These are phyloP conservation scores for Lepus oiostolus DNA, from an alignment of 2,797 vertebrate species.

Conservation along the genomic window DNA sequence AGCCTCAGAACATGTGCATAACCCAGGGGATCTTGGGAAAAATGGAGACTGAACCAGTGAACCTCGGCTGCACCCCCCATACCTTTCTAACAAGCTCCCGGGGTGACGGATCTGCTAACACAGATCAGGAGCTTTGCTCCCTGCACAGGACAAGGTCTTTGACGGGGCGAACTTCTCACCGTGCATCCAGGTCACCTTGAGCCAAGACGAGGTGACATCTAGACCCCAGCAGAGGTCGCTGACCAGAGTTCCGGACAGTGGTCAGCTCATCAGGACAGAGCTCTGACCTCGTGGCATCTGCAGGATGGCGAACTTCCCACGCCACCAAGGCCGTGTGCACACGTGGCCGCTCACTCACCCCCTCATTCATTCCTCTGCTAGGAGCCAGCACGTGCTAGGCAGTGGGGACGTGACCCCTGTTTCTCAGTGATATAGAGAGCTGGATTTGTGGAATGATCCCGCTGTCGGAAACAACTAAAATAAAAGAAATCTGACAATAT, in stretches of 20 bases:
- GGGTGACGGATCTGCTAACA: neutral
- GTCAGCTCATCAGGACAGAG: neutral
- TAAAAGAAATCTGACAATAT: neutral
- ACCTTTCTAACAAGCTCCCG: neutral
- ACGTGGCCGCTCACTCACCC: neutral
- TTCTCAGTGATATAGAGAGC: neutral
- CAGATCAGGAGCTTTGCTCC: neutral
- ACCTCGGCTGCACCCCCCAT: neutral
- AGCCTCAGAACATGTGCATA: neutral
- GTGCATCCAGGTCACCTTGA: neutral
- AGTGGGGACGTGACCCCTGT: neutral
- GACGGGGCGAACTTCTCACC: neutral
- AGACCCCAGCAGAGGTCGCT: neutral
- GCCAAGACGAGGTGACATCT: neutral
- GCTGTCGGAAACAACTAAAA: constrained; percentile 21
- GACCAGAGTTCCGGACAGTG: neutral
- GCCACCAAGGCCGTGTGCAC: neutral
- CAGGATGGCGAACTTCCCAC: neutral
- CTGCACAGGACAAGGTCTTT: neutral
- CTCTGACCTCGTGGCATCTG: neutral
- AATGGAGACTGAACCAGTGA: neutral
- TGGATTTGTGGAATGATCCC: neutral
- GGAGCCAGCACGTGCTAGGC: neutral
- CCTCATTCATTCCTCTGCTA: neutral
- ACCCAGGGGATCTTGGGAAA: neutral